Base-by-base conservation (phyloP, 2,888 invertebrate species). In the Trissolcus japonicus region DNA sequence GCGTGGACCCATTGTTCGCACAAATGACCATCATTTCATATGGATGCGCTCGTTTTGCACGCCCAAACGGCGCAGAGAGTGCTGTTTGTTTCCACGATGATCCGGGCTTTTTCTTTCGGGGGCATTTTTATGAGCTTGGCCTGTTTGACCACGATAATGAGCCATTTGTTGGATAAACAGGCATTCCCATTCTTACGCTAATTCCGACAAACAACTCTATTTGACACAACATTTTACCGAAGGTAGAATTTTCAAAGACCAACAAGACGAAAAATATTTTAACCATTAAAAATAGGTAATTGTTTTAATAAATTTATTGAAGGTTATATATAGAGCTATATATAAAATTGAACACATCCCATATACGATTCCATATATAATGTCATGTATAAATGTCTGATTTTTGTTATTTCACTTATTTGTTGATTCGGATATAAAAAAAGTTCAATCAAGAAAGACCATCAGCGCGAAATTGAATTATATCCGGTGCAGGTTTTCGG, bases 401-500 rank as follows among this genome's bases (percentile, higher is more conserved):
- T n/a, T n/a, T n/a, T n/a, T n/a, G n/a, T n/a, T n/a, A n/a, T n/a
- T n/a, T n/a, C n/a, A n/a, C n/a, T n/a, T n/a, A n/a, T n/a, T n/a
- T n/a, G n/a, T n/a, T n/a, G n/a, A n/a, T n/a, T n/a, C n/a, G n/a
- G n/a, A n/a, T n/a, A n/a, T n/a, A n/a, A n/a, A n/a, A n/a, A n/a
- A n/a, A n/a, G 11, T 9, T 51, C 61, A 75, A 75, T 75, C 59
- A 29, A 7, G 75, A 66, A 56, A 46, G 54, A 66, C 71, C 68
- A 72, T 67, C 76, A 74, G 29, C 25, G 69, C 67, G 48, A 56
- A 62, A 76, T 79, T 63, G 74, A 75, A 75, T 79, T 74, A 65
- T 57, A 65, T 57, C 74, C 67, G 67, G 76, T 72, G 65, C 56
- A 7, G 29, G 29, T 29, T 29, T 48, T 77, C 72, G 51, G 71